phyloP scores from a whole-genome alignment of 2,797 vertebrate genomes.

The Myotis findleyi region DNA sequence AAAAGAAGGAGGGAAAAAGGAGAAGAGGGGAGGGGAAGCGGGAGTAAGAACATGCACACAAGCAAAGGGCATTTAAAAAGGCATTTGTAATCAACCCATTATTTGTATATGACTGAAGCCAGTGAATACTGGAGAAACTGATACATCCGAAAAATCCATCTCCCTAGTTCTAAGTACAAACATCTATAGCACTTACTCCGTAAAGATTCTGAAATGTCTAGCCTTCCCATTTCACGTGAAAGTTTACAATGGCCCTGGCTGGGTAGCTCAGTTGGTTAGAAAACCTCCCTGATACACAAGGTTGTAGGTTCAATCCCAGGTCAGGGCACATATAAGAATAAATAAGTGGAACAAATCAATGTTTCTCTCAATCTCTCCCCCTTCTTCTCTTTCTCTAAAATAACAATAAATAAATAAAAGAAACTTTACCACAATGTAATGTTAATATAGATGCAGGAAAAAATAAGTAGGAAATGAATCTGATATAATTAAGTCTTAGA shows the following conservation, averaged over 20 bases:
- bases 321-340: neutral
- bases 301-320: neutral
- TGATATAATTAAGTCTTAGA: neutral
- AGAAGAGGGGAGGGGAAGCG: neutral
- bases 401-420: neutral
- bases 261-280: neutral
- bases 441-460: neutral
- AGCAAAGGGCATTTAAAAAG: neutral
- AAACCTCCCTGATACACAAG: neutral
- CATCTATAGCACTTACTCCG: neutral
- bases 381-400: neutral
- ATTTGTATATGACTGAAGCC: neutral
- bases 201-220: neutral
- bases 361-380: neutral
- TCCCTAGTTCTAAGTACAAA: neutral
- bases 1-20: neutral
- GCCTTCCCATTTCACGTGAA: neutral
- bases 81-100: neutral
- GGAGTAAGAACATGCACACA: neutral
- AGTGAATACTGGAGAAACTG: neutral
- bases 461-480: constrained; percentile 1
- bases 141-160: constrained; percentile 22
- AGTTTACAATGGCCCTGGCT: neutral
- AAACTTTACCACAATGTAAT: neutral
- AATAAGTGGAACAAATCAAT: neutral